Conservation (phyloP, 2,888 invertebrate species). For the Rotaria socialis region DNA sequence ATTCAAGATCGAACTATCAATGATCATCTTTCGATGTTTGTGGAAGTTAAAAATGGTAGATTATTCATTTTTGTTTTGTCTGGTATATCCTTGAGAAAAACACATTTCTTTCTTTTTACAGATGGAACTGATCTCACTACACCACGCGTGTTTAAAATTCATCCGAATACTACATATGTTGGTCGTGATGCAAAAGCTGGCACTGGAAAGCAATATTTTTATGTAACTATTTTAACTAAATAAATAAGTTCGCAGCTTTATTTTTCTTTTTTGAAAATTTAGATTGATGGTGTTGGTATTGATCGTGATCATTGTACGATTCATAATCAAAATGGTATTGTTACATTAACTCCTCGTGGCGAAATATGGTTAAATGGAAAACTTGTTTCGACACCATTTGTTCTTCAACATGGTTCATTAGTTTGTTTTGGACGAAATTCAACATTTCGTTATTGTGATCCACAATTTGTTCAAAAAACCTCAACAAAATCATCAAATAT, state of each 20-base stretch:
- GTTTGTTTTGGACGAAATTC: conserved; percentile 62
- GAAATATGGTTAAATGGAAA: conserved; percentile 27
- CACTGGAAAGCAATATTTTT: conserved; percentile 26
- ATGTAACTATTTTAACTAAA: background rate
- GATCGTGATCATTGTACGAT: conserved; percentile 36
- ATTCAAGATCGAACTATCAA: conserved; percentile 28
- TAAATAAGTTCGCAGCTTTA: background rate
- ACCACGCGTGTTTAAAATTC: conserved; percentile 28
- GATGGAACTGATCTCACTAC: background rate
- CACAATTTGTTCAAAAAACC: conserved; percentile 48
- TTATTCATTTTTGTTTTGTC: background rate
- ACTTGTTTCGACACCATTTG: conserved; percentile 52
- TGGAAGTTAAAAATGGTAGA: conserved; percentile 21
- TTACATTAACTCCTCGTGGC: conserved; percentile 21
- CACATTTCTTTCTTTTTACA: background rate
- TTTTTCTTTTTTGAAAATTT: background rate
- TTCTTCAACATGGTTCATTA: conserved; percentile 67
- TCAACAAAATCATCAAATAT: background rate
- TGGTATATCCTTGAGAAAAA: no score
- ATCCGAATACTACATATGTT: conserved; percentile 21
- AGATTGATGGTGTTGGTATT: conserved; percentile 33
- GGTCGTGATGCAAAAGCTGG: conserved; percentile 20
- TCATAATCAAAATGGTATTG: conserved; percentile 35
- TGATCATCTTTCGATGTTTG: background rate
- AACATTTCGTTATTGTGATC: conserved; percentile 63